Evolutionary conservation across 2,797 vertebrate genomes (phyloP), one percentile per base, ranked within the genome.

Genomic region (Tachyglossus aculeatus): DNA sequence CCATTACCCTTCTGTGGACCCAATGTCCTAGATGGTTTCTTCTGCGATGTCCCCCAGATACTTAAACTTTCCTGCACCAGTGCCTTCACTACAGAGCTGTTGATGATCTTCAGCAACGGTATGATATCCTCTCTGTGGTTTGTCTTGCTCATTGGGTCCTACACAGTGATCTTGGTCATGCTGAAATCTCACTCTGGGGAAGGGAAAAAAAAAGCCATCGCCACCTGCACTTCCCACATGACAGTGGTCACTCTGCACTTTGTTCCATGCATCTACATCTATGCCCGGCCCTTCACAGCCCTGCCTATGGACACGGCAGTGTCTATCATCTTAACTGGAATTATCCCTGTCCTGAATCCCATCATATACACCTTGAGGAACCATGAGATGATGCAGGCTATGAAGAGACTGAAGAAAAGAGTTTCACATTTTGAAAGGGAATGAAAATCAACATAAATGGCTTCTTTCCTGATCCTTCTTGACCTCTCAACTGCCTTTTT

Each of bases 71-170:
- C 80, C 59, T 85, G 83, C 43, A 70, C 71, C 0, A 38, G 85
- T 34, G 74, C 76, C 0, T 67, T 64, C 60, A 63, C 36, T 3
- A 56, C 82, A 1, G 77, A 84, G n/a, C 2, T 89, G 16, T 38
- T 89, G 4, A 84, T 87, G 27, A 74, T 89, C 13, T 84, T 88
- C 43, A 89, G 80, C 38, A 88, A 83, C 3, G 84, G 83, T 6
- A 9, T 83, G 44, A 39, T 87, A 16, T 19, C 80, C 1, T 51
- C 58, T 0, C 24, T 86, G 6, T 87, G 78, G 40, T 87, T 87
- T 7, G 1, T 84, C 37, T 43, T 86, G 1, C 55, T 88, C 0
- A 59, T 86, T 3, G 53, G 53, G 4, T 88, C 88, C 24, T 88
- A 87, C 21, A 11, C 34, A 0, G 12, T 84, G 29, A 78, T 76